These are phyloP conservation scores for Oostethus manadensis DNA, from an alignment of 2,113 vertebrate species.

Conservation along the genomic window DNA sequence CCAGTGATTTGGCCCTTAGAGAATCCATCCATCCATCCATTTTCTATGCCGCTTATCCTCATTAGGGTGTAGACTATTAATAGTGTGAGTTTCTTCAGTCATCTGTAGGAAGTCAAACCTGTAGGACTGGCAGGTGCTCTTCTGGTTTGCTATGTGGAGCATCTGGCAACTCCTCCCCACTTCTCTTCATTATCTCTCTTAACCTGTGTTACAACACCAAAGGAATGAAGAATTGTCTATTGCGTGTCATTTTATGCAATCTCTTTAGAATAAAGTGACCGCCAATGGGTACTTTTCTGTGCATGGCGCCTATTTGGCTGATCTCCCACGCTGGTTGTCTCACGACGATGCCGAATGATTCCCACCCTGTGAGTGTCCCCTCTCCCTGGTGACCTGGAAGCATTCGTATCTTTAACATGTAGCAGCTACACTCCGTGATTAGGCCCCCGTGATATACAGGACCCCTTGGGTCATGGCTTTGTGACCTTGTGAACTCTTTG, in stretches of 20 bases:
- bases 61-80: neutral
- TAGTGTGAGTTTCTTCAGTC: neutral
- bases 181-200: slow-evolving; percentile 26
- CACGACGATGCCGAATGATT: slow-evolving; percentile 37
- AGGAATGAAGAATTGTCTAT: neutral
- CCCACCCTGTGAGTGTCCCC: slow-evolving; percentile 39
- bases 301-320: slow-evolving; percentile 17
- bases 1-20: neutral
- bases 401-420: slow-evolving; percentile 57
- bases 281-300: slow-evolving; percentile 8
- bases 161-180: neutral
- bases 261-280: slow-evolving; percentile 1
- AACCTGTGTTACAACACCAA: neutral
- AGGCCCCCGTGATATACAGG: slow-evolving; percentile 32
- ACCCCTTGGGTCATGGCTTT: slow-evolving; percentile 47
- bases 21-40: too few relatives aligned
- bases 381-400: slow-evolving; percentile 54
- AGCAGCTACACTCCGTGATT: slow-evolving; percentile 34
- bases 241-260: neutral
- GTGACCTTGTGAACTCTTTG: slow-evolving; percentile 52
- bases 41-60: too few relatives aligned
- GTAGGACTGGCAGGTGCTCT: slow-evolving; percentile 21
- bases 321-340: slow-evolving; percentile 34
- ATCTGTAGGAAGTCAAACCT: slow-evolving; percentile 27
- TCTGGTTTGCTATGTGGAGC: neutral